Evolutionary conservation across 2,888 invertebrate species (phyloP).

Genomic region (Philereme vetulata): DNA sequence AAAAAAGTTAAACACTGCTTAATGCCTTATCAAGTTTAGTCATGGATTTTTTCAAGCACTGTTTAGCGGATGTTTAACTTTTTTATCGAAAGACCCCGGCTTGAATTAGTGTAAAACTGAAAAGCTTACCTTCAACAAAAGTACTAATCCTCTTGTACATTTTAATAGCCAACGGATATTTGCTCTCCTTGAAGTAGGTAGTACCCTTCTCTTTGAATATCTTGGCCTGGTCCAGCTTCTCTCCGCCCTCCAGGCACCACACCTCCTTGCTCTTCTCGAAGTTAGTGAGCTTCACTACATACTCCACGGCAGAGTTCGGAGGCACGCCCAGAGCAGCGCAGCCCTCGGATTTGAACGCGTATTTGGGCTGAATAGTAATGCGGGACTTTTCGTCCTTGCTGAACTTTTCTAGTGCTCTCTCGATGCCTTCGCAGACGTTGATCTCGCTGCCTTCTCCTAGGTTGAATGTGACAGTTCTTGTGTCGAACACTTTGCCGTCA

Average conservation of each 20-base stretch:
- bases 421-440: constrained; percentile 91
- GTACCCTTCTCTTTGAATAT: constrained; percentile 96
- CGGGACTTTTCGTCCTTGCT: constrained; percentile 90
- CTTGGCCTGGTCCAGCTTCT: constrained; percentile 92
- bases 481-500: constrained; percentile 90
- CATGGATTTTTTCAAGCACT: too few species aligned
- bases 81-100: too few species aligned
- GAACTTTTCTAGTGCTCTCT: constrained; percentile 92
- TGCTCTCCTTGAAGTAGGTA: constrained; percentile 91
- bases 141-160: constrained; percentile 92
- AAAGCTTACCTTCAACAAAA: constrained; percentile 77
- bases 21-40: too few species aligned
- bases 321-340: constrained; percentile 89
- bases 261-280: constrained; percentile 92
- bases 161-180: constrained; percentile 90
- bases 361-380: constrained; percentile 88
- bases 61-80: too few species aligned
- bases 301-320: constrained; percentile 90
- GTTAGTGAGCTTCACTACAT: constrained; percentile 90
- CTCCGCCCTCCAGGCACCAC: constrained; percentile 91
- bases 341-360: constrained; percentile 91
- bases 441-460: constrained; percentile 93
- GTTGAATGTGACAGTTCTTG: constrained; percentile 90
- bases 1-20: too few species aligned
- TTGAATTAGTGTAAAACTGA: neutral